phyloP scores from a whole-genome alignment of 2,113 vertebrate species.

The Gallinago media region DNA sequence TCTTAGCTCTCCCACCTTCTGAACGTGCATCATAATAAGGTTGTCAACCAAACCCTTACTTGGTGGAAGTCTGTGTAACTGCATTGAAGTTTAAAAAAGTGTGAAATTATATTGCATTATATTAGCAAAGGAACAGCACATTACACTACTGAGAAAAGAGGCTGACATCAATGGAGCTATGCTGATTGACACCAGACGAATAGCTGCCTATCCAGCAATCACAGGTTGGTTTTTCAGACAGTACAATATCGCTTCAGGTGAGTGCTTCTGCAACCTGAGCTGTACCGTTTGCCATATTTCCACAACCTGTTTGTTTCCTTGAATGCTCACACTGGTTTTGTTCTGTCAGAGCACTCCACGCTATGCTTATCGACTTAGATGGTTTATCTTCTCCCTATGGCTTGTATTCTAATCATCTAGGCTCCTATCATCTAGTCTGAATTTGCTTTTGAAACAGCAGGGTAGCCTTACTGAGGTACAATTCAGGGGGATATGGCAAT shows the following conservation, averaged over 20 bases:
- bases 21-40: background rate
- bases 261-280: background rate
- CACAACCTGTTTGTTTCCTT: background rate
- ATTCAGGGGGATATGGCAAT: constrained; percentile 25
- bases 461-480: background rate
- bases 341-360: background rate
- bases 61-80: background rate
- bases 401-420: constrained; percentile 15
- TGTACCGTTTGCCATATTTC: background rate
- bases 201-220: background rate
- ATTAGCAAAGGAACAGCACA: background rate
- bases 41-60: background rate
- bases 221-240: background rate
- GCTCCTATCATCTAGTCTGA: background rate
- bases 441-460: constrained; percentile 44
- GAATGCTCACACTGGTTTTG: background rate
- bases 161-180: background rate
- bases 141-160: background rate
- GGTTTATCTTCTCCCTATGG: constrained; percentile 8
- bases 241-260: background rate
- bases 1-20: background rate
- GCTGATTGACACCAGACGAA: background rate
- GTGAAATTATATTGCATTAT: background rate
- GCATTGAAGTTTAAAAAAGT: background rate
- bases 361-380: constrained; percentile 21